Evolutionary conservation across 2,888 invertebrate genomes (phyloP).

Genomic region (Linnaemya tessellans): DNA sequence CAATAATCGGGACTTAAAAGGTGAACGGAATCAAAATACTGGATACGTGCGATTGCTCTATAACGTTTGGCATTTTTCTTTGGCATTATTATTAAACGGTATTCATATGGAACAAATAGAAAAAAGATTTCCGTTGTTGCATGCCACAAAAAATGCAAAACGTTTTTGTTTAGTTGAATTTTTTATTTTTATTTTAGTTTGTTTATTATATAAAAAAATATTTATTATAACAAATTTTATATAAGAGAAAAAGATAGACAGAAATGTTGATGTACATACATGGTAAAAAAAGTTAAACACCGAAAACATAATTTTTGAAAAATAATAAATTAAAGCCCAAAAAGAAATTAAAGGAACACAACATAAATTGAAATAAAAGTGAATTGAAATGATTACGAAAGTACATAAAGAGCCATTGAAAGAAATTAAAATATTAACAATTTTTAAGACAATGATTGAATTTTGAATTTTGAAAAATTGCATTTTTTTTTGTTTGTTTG

Average conservation of each 20-base stretch:
- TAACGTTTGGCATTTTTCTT: constrained; percentile 82
- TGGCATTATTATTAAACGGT: constrained; percentile 77
- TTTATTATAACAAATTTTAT: constrained; percentile 50
- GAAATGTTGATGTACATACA: constrained; percentile 63
- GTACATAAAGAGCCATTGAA: constrained; percentile 18
- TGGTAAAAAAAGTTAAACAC: constrained; percentile 45
- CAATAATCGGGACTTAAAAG: constrained; percentile 72
- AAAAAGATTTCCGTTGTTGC: not conserved
- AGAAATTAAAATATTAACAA: constrained; percentile 13
- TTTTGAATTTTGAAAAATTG: constrained; percentile 64
- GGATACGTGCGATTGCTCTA: constrained; percentile 82
- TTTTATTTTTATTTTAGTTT: constrained; percentile 44
- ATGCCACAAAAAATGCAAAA: constrained; percentile 54
- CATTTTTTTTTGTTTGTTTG: constrained; percentile 70
- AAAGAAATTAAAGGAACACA: not conserved
- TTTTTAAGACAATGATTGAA: constrained; percentile 59
- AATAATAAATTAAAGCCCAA: not conserved
- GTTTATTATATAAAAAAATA: constrained; percentile 55
- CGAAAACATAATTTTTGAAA: constrained; percentile 34
- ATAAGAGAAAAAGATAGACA: constrained; percentile 40
- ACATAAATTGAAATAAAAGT: constrained; percentile 39
- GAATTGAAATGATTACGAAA: constrained; percentile 52
- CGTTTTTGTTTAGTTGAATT: constrained; percentile 49
- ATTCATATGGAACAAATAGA: constrained; percentile 10
- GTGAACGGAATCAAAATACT: constrained; percentile 81